Evolutionary conservation across 2,888 invertebrate species (phyloP).

Genomic region (Phyllotreta striolata): DNA sequence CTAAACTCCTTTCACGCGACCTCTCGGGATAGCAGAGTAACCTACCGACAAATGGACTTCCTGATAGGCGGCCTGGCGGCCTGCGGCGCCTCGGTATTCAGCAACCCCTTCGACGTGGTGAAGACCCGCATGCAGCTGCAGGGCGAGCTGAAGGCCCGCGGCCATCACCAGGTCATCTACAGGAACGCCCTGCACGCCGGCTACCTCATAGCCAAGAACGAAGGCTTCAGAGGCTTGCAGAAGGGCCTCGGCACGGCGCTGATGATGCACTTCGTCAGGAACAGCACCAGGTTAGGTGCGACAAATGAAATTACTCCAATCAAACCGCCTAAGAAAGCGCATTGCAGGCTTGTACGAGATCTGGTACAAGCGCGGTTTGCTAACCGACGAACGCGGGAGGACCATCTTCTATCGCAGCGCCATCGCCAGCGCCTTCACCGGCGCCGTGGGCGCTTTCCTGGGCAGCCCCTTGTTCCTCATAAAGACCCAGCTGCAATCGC

Average conservation of each 20-base stretch:
- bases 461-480: constrained; percentile 82
- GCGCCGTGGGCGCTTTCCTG: constrained; percentile 72
- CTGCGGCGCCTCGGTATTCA: constrained; percentile 74
- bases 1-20: no score
- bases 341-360: constrained; percentile 75
- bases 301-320: constrained; percentile 6
- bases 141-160: constrained; percentile 65
- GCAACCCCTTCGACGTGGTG: constrained; percentile 88
- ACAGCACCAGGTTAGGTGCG: constrained; percentile 67
- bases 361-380: constrained; percentile 71
- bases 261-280: constrained; percentile 87
- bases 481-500: constrained; percentile 88
- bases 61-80: constrained; percentile 67
- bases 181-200: constrained; percentile 84
- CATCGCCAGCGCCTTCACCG: constrained; percentile 67
- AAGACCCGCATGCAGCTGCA: constrained; percentile 91
- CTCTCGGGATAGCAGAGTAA: neutral
- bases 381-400: constrained; percentile 64
- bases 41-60: constrained; percentile 54
- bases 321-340: no score
- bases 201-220: constrained; percentile 78
- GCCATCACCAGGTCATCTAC: constrained; percentile 69
- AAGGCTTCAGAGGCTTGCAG: constrained; percentile 81
- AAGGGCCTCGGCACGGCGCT: constrained; percentile 86
- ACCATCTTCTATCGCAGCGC: constrained; percentile 63